These are phyloP conservation scores for Phengaris arion DNA, from an alignment of 2,888 invertebrate species.

Conservation along the genomic window DNA sequence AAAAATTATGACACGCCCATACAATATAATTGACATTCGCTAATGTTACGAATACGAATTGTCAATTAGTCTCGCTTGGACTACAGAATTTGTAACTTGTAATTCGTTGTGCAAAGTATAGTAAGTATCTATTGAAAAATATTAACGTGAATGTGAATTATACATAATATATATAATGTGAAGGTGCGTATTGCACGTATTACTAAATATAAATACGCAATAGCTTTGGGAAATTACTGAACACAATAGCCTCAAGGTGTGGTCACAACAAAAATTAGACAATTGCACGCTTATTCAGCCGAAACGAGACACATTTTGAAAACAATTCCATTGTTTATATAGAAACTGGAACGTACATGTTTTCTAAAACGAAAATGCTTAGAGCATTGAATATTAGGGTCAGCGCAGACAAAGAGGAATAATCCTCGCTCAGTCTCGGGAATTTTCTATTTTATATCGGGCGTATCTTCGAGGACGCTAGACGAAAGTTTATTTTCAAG, in stretches of 20 bases:
- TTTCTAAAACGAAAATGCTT: not conserved
- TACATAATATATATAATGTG: not conserved
- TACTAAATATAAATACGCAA: slow-evolving; percentile 34
- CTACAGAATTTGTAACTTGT: not conserved
- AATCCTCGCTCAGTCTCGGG: no score
- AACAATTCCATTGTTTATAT: slow-evolving; percentile 45
- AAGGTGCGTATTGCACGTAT: slow-evolving; percentile 17
- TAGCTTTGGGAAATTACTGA: slow-evolving; percentile 47
- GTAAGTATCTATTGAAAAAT: slow-evolving; percentile 12
- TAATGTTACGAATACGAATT: no score
- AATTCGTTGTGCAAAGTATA: not conserved
- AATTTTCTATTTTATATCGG: no score
- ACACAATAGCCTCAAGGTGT: slow-evolving; percentile 54
- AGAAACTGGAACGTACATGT: not conserved
- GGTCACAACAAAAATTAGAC: slow-evolving; percentile 51
- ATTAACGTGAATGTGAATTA: slow-evolving; percentile 8
- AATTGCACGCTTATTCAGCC: slow-evolving; percentile 55
- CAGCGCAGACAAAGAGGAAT: no score
- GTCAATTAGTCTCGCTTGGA: no score
- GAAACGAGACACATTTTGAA: slow-evolving; percentile 58
- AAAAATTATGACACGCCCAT: no score
- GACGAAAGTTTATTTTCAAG: no score
- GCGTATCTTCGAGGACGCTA: no score
- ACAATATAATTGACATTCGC: no score
- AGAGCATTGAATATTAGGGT: not conserved